Evolutionary conservation across 2,888 invertebrate species (phyloP), one percentile per base, ranked within the genome.

Genomic region (Drosophila ezoana): DNA sequence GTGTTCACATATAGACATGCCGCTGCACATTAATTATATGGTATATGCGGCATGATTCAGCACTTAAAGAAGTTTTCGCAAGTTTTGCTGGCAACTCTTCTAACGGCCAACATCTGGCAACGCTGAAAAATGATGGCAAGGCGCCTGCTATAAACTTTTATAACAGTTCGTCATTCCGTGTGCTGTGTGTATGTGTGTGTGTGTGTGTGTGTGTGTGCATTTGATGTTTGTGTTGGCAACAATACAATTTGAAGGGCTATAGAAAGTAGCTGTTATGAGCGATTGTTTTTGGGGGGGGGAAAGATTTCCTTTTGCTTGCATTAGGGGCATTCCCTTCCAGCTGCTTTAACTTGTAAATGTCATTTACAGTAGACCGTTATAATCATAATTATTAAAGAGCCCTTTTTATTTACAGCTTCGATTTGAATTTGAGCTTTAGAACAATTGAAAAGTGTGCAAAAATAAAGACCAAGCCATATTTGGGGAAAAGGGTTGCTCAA

Each of bases 1-100:
- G 11, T 54, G 20, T 45, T 16, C 72, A 9, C 37, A 18, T 58
- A 16, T 51, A 48, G 40, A 66, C 56, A 59, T 75, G 65, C 58
- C 28, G 18, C 56, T 72, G 63, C 69, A 65, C 67, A 73, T 69
- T 77, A 79, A 77, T 79, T 79, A 77, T 68, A 60, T 63, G 45
- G 65, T 51, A 49, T 59, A 20, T 65, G 45, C 53, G 62, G 58
- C 80, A 78, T 65, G 77, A 80, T 70, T 76, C 73, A 70, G 73
- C 79, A 79, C 77, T 77, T 79, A 68, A 72, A 56, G 49, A 67
- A 76, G 66, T 71, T 71, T 60, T 13, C 4, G 58, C 58, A 73
- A 63, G 51, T 70, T 69, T 57, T 28, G 48, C 33, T 51, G 64
- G 59, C 64, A 60, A 54, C 68, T 56, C 67, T 33, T 53, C 43